Evolutionary conservation across 2,888 invertebrate species (phyloP), one percentile per base, ranked within the genome.

Genomic region (Microchrysa polita): DNA sequence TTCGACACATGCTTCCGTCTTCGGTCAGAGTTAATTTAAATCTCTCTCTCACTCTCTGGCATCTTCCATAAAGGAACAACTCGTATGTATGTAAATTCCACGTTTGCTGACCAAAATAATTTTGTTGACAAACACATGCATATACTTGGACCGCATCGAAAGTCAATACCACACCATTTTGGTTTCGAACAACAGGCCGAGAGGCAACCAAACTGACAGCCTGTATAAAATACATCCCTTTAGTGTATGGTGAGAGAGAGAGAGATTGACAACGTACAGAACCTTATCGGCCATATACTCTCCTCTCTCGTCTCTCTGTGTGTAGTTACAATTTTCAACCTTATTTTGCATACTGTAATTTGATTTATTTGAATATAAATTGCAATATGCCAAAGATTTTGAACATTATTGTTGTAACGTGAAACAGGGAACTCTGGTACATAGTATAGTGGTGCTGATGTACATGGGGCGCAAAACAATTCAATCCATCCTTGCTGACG

Each of bases 311-410:
- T n/a, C 5, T 12, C 12, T n/a, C 48, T n/a, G n/a, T n/a, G n/a
- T 18, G 40, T 34, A 27, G 61, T 61, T 27, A 16, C 16, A 34
- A n/a, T 16, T 34, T 61, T 10, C 34, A 61, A 44, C 20, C 4
- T n/a, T 65, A 48, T 18, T 65, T 65, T 65, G 65, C 65, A 65
- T 65, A 65, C 18, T 34, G 22, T 65, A 65, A 65, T 65, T 65
- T 65, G 65, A 65, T 65, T 65, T 65, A 65, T 65, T 65, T 65
- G 65, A 65, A 65, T 65, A 65, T 48, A 65, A 65, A 65, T 65
- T 48, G 65, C 65, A 65, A 65, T 34, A 65, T 48, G 65, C 14
- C 65, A 65, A 65, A 65, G 65, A 48, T 65, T 65, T 20, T 44
- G 65, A 65, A 44, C 65, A 65, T 48, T n/a, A n/a, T n/a, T 22